Evolutionary conservation across 2,113 vertebrate species (phyloP), one percentile per base, ranked within the genome.

Genomic region (Onychostoma macrolepis): DNA sequence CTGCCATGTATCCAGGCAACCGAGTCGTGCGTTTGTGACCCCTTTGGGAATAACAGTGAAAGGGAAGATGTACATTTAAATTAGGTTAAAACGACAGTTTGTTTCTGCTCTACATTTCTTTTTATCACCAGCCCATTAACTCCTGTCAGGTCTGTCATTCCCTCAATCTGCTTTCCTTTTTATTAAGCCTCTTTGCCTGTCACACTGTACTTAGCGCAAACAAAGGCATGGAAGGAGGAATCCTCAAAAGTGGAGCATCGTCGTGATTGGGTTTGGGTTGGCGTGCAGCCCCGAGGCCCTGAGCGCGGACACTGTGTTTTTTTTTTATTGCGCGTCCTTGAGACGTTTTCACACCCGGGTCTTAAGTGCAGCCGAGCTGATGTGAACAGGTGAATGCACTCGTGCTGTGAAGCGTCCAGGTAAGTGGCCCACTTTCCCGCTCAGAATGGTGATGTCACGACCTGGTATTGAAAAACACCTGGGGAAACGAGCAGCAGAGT

Each of bases 1-100:
- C 71, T 9, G 50, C 21, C 36, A 84, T 78, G 88, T 91, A 89
- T 88, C 90, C 83, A 91, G 84, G 88, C 90, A 91, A 91, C 90
- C 78, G 84, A 50, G 28, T 38, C 45, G 19, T 77, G 83, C 33
- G 24, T 75, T 83, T 79, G 74, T 63, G 87, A 77, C 90, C 84
- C 81, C 78, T 87, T 79, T 63, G 72, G 21, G 48, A 81, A 82
- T 43, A 80, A 77, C 75, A 43, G 41, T 21, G 48, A 67, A 75
- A 28, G 69, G 53, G 36, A 85, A 83, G 58, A 80, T 75, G 86
- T 77, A 72, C 87, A 86, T 86, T 90, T 87, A 89, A 86, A 89
- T 89, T 82, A 85, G 81, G 89, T 90, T 90, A 90, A 87, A 86
- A 85, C 38, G 72, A 88, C 84, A 58, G 43, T 88, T 85, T 87